Percentiles rank a stretch among this genome's conserved stretches.
phyloP scores from a whole-genome alignment of 1,140 invertebrate species.

The Homarus americanus region DNA sequence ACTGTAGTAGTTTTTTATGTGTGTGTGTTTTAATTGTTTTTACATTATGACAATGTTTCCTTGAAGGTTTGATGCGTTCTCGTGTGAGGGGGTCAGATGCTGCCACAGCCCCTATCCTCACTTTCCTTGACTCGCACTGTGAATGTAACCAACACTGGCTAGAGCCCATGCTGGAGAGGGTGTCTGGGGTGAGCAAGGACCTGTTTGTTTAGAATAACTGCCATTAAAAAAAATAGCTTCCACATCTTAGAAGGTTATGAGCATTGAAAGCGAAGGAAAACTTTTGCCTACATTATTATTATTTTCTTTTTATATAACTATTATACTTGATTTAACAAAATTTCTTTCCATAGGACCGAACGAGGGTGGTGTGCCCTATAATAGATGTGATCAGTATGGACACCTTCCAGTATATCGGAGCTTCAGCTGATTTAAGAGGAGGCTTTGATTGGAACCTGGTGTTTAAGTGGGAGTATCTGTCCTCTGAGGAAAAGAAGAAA shows the following conservation, averaged over 20 bases:
- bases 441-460: conserved; percentile 99
- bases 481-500: conserved; percentile 87
- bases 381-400: conserved; percentile 99
- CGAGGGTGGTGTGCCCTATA: conserved; percentile 94
- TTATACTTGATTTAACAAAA: not conserved
- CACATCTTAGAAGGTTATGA: no score
- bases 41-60: not conserved
- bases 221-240: no score
- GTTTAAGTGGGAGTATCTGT: conserved; percentile 96
- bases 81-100: conserved; percentile 92
- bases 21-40: not conserved
- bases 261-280: no score
- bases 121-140: conserved; percentile 98
- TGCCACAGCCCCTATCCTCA: conserved; percentile 93
- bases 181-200: conserved; percentile 84
- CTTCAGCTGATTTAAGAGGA: conserved; percentile 92
- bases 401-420: conserved; percentile 97
- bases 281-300: no score
- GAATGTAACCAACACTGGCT: conserved; percentile 98
- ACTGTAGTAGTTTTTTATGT: not conserved
- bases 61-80: conserved; percentile 87
- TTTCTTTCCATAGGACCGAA: conserved; percentile 83
- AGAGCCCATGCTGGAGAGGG: conserved; percentile 94
- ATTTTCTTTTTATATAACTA: no score
- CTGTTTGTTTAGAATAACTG: not conserved